Evolutionary conservation across 2,113 vertebrate species (phyloP), one percentile per base, ranked within the genome.

Genomic region (Psettodes erumei): DNA sequence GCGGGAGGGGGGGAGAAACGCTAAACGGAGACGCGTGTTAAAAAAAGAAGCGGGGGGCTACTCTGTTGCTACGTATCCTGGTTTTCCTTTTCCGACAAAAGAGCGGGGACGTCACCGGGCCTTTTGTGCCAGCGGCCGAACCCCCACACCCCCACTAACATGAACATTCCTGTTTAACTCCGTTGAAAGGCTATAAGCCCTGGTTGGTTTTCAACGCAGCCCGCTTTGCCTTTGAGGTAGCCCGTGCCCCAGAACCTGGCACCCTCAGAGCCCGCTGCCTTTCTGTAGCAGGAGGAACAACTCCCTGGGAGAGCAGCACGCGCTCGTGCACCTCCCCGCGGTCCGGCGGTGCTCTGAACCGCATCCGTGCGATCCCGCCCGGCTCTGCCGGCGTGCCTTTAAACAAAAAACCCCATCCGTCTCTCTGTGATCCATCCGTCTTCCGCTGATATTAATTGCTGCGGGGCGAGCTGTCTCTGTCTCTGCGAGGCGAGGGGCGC

Each of bases 371-470:
- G n/a, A 60, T 80, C 71, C 38, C 27, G 60, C 33, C 58, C 19
- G 43, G 70, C 71, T 32, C 59, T 28, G 27, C 78, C 77, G n/a
- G 23, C 65, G 32, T 40, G 13, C 38, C 18, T 67, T 63, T n/a
- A n/a, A n/a, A n/a, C n/a, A 60, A 75, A 82, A 70, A 67, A 66
- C 75, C 61, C 62, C 53, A 69, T 67, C 71, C 58, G 32, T 85
- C 48, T 72, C 37, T 68, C 69, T 87, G 42, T 80, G 81, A 86
- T 85, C 77, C 63, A 27, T 79, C 72, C 74, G 83, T 89, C 79
- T 79, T 81, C 82, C 33, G 55, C 58, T 71, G 81, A 66, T 91
- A 82, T 89, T 89, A 90, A 91, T 89, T 89, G 86, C 87, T 86
- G 79, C 82, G 75, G 88, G 86, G 78, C 80, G 76, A 27, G 65